Percentiles rank a stretch among this genome's conserved stretches.
These are phyloP conservation scores for Halichondria panicea DNA, from an alignment of 37 sponge, comb jelly and placozoan species.

Conservation along the genomic window DNA sequence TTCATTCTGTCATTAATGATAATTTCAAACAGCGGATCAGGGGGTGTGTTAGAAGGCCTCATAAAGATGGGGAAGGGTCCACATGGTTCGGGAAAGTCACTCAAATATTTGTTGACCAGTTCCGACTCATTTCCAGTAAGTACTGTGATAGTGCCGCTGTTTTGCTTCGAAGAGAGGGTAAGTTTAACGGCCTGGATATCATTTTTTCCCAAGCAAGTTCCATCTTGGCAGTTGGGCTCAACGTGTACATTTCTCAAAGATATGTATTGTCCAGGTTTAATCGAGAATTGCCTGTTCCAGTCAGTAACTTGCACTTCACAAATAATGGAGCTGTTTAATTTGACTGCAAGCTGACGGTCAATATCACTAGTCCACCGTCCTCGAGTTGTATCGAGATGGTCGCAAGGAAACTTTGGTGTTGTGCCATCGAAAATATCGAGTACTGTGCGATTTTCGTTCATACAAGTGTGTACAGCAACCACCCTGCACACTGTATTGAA, in stretches of 20 bases:
- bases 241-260: too few relatives aligned
- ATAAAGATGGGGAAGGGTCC: neutral
- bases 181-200: too few relatives aligned
- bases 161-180: too few relatives aligned
- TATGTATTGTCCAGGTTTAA: too few relatives aligned
- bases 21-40: neutral
- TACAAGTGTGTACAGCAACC: neutral
- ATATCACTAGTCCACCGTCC: neutral
- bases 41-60: neutral
- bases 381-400: neutral
- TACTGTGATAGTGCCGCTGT: too few relatives aligned
- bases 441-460: neutral
- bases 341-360: neutral
- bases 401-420: neutral
- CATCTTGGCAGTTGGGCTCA: too few relatives aligned
- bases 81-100: neutral
- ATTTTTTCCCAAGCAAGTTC: too few relatives aligned
- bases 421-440: conserved; percentile 13
- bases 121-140: too few relatives aligned
- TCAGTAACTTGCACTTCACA: too few relatives aligned
- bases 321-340: too few relatives aligned
- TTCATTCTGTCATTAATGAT: neutral
- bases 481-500: conserved; percentile 20
- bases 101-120: neutral
- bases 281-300: too few relatives aligned